A percentile compares a stretch with the other conserved stretches of the same genome.
Conservation (phyloP, 1,140 invertebrate genomes). For the Dendrolimus punctatus region DNA sequence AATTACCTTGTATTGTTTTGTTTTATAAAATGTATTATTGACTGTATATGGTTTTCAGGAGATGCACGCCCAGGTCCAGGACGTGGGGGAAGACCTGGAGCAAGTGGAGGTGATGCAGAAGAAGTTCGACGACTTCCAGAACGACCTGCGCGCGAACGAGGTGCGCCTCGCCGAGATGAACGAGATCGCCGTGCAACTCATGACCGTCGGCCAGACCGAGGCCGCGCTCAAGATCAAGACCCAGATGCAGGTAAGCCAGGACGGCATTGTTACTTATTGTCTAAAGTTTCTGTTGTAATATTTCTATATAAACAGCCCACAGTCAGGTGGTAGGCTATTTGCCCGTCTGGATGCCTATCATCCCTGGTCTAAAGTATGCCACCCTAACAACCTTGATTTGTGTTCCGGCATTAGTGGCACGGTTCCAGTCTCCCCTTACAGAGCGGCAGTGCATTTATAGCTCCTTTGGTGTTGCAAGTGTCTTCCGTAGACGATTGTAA, state of each 20-base stretch:
- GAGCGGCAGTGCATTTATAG: too few relatives aligned
- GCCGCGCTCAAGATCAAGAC: slow-evolving; percentile 98
- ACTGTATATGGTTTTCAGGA: slow-evolving; percentile 58
- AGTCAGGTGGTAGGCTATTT: background rate
- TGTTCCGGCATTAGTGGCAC: too few relatives aligned
- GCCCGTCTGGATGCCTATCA: too few relatives aligned
- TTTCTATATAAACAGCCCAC: background rate
- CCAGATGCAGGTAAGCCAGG: slow-evolving; percentile 85
- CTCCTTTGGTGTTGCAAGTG: too few relatives aligned
- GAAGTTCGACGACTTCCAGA: slow-evolving; percentile 99
- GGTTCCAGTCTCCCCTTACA: too few relatives aligned
- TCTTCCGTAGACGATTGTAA: too few relatives aligned
- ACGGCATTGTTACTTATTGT: too few relatives aligned
- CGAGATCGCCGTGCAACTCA: slow-evolving; percentile 95
- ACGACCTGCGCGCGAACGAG: slow-evolving; percentile 97
- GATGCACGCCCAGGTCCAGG: slow-evolving; percentile 92
- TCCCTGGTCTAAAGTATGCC: too few relatives aligned
- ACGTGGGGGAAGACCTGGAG: slow-evolving; percentile 97
- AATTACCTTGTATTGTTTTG: too few relatives aligned
- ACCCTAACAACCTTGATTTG: too few relatives aligned
- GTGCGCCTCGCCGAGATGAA: slow-evolving; percentile 97
- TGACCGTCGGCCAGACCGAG: slow-evolving; percentile 97
- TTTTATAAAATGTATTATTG: too few relatives aligned
- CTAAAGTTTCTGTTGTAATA: too few relatives aligned
- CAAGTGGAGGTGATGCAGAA: slow-evolving; percentile 99